phyloP scores from a whole-genome alignment of 2,113 vertebrate species.

The Ictidomys tridecemlineatus region DNA sequence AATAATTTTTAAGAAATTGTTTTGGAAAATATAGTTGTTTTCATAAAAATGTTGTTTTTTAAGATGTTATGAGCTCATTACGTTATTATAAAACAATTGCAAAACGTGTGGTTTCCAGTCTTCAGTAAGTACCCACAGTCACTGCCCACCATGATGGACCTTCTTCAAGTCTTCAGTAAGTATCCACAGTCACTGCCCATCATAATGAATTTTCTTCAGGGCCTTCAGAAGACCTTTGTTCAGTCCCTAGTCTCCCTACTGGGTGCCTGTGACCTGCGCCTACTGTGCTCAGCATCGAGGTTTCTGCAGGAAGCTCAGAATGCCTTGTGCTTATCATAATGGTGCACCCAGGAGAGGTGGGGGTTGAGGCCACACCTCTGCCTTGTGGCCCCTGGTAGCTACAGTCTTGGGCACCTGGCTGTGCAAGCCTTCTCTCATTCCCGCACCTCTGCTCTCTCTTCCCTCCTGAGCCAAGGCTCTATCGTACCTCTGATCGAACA shows the following conservation, averaged over 20 bases:
- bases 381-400: not conserved
- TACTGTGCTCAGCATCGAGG: too few species aligned
- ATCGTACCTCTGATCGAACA: slow-evolving; percentile 95
- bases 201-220: not conserved
- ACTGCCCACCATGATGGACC: not conserved
- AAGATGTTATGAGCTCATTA: not conserved
- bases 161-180: not conserved
- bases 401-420: too few species aligned
- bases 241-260: not conserved
- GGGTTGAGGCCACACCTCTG: not conserved
- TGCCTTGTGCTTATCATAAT: too few species aligned
- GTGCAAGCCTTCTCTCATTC: too few species aligned
- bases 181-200: not conserved
- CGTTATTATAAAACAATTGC: not conserved
- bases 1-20: not conserved
- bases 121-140: not conserved
- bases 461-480: slow-evolving; percentile 26
- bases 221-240: not conserved
- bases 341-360: fast-evolving
- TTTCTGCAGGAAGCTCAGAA: not conserved
- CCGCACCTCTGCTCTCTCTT: not conserved
- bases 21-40: slow-evolving; percentile 13
- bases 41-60: not conserved
- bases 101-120: not conserved
- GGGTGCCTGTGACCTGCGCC: not conserved